Evolutionary conservation across 2,797 vertebrate species (phyloP).

Genomic region (Epinephelus coioides): DNA sequence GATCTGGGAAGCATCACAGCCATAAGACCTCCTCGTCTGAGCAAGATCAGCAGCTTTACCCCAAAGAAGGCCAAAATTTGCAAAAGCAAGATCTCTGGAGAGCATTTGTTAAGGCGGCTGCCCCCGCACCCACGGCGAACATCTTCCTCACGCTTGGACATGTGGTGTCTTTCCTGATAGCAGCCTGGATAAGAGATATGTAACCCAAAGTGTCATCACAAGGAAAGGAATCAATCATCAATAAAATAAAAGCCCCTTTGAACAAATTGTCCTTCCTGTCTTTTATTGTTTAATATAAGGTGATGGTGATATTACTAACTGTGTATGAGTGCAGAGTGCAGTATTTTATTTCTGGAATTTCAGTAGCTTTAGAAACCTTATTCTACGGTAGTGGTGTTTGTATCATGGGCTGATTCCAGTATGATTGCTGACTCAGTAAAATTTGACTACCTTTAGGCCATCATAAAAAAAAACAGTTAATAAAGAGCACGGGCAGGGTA

Average conservation of each 20-base stretch:
- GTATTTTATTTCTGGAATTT: too few relatives aligned
- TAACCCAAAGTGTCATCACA: conserved; percentile 33
- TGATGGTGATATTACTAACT: neutral
- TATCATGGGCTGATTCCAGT: too few relatives aligned
- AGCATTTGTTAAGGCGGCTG: conserved; percentile 55
- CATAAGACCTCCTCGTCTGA: conserved; percentile 48
- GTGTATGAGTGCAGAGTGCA: too few relatives aligned
- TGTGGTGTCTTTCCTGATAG: conserved; percentile 66
- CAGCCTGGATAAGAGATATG: conserved; percentile 66
- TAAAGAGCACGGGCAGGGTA: too few relatives aligned
- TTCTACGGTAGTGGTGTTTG: too few relatives aligned
- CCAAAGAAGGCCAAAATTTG: conserved; percentile 45
- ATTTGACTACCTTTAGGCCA: neutral
- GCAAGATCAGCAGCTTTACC: conserved; percentile 52
- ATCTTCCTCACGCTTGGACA: conserved; percentile 62
- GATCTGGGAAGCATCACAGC: conserved; percentile 49
- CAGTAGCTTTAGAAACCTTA: too few relatives aligned
- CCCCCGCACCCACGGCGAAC: conserved; percentile 42
- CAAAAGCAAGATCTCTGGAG: conserved; percentile 69
- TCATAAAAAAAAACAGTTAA: neutral
- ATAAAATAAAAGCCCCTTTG: conserved; percentile 55
- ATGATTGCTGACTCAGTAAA: neutral
- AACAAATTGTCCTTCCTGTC: conserved; percentile 9
- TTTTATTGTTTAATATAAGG: conserved; percentile 2
- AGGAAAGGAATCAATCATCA: neutral